Conservation (phyloP, 2,888 invertebrate genomes). For the Podabrus alpinus region DNA sequence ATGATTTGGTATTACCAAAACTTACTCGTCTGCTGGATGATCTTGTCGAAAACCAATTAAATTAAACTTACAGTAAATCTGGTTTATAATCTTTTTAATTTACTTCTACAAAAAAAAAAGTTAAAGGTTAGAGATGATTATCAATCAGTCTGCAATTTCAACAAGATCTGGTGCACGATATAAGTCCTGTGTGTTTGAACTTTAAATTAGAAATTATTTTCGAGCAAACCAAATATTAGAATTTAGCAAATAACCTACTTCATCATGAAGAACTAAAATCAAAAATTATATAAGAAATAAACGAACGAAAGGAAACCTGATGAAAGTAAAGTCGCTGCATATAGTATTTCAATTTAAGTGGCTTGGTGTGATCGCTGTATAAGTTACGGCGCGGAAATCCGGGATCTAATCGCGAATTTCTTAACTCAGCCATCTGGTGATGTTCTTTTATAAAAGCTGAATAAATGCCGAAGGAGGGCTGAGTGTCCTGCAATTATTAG, state of each 20-base stretch:
- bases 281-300: not conserved
- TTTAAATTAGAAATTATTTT: not conserved
- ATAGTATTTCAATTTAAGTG: not conserved
- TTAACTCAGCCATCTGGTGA: no score
- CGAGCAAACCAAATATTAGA: slow-evolving; percentile 13
- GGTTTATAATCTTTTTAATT: not conserved
- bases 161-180: not conserved
- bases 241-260: slow-evolving; percentile 1
- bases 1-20: not conserved
- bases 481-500: no score
- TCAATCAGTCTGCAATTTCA: not conserved
- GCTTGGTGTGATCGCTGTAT: no score
- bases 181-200: not conserved
- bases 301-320: not conserved
- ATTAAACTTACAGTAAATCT: not conserved
- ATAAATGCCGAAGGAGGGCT: no score
- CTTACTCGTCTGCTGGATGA: not conserved
- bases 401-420: no score
- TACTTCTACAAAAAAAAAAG: not conserved
- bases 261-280: not conserved
- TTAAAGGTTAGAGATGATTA: not conserved
- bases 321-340: not conserved
- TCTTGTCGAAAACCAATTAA: not conserved
- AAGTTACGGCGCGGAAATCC: no score
- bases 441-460: no score